phyloP scores from a whole-genome alignment of 2,888 invertebrate species.

The Thysanoteuthis rhombus region DNA sequence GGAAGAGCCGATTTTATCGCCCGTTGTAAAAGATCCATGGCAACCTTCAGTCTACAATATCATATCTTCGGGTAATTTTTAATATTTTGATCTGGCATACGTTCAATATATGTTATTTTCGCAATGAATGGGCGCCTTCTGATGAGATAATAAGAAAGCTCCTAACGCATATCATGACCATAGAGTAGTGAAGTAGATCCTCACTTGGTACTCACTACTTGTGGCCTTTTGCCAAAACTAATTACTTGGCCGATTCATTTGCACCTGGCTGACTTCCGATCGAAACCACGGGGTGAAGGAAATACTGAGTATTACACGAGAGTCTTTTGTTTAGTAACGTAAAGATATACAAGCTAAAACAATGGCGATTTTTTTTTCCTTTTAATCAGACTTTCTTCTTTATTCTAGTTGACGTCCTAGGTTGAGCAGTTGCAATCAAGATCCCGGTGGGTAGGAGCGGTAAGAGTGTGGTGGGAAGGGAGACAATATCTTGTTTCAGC shows the following conservation, averaged over 20 bases:
- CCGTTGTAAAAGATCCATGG: too few species aligned
- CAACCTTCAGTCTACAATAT: too few species aligned
- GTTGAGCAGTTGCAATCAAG: neutral
- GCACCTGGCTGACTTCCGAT: neutral
- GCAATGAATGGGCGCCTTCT: too few species aligned
- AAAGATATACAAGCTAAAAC: neutral
- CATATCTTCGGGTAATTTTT: too few species aligned
- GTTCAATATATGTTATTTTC: too few species aligned
- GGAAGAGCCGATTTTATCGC: too few species aligned
- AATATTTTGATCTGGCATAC: too few species aligned
- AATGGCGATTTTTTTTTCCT: neutral
- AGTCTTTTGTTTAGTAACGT: neutral
- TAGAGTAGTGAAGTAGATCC: too few species aligned
- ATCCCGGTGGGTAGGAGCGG: neutral
- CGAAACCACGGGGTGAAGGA: neutral
- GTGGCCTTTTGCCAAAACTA: neutral
- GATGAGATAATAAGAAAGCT: too few species aligned
- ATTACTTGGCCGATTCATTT: neutral
- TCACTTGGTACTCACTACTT: too few species aligned
- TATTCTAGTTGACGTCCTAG: neutral
- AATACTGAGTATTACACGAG: neutral
- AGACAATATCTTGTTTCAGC: neutral
- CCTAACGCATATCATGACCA: too few species aligned
- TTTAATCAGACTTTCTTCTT: too few species aligned
- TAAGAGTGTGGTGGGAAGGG: neutral